phyloP scores from a whole-genome alignment of 2,113 vertebrate genomes.

The Microtus ochrogaster region DNA sequence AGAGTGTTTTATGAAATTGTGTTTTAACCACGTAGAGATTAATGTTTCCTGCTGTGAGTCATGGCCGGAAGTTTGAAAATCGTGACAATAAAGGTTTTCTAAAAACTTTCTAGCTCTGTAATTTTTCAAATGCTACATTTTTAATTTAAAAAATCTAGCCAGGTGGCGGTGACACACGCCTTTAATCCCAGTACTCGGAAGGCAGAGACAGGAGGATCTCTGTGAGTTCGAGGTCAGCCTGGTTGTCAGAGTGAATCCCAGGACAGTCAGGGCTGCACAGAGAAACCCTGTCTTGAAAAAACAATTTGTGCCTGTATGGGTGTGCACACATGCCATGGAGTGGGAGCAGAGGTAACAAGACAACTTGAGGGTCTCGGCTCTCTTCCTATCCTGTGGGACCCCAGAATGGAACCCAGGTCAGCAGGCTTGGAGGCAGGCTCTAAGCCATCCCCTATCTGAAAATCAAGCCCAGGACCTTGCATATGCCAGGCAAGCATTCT shows the following conservation, averaged over 20 bases:
- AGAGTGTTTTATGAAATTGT: not conserved
- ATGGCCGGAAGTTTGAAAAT: slow-evolving; percentile 24
- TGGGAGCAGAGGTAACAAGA: not conserved
- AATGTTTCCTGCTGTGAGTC: not conserved
- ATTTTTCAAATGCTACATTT: not conserved
- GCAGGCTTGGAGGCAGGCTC: not conserved
- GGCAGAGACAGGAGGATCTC: too few relatives aligned
- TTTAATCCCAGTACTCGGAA: too few relatives aligned
- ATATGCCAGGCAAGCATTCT: not conserved
- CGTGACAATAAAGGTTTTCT: not conserved
- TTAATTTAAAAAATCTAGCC: not conserved
- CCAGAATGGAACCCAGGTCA: not conserved
- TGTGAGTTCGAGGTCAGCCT: too few relatives aligned
- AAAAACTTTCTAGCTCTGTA: not conserved
- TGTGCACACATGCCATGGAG: not conserved
- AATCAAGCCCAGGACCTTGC: not conserved
- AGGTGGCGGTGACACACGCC: too few relatives aligned
- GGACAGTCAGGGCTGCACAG: too few relatives aligned
- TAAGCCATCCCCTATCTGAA: not conserved
- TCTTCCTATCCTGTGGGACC: not conserved
- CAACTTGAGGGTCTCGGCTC: not conserved
- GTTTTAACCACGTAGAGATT: not conserved
- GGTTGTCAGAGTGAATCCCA: too few relatives aligned
- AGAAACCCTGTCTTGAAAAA: too few relatives aligned
- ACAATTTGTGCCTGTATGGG: not conserved